phyloP scores from a whole-genome alignment of 2,888 invertebrate species.

The Phengaris arion region DNA sequence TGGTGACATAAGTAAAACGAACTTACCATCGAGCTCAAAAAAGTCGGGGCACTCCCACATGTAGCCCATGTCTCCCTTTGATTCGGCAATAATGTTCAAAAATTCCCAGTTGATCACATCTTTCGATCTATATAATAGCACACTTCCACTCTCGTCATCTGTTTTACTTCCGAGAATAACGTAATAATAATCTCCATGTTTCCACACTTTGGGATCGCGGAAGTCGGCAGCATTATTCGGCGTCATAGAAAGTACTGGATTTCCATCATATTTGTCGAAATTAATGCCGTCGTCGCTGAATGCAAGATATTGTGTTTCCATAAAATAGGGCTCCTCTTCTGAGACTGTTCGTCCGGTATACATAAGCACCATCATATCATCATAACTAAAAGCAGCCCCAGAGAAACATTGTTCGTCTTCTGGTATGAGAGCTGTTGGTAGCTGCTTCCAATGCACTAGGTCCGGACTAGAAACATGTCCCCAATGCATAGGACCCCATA shows the following conservation, averaged over 20 bases:
- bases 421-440: slow-evolving; percentile 49
- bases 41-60: slow-evolving; percentile 37
- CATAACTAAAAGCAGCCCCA: slow-evolving; percentile 46
- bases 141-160: neutral
- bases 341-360: slow-evolving; percentile 42
- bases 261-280: slow-evolving; percentile 42
- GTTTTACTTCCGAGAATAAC: slow-evolving; percentile 17
- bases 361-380: slow-evolving; percentile 42
- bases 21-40: slow-evolving; percentile 44
- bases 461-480: slow-evolving; percentile 54
- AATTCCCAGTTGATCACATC: slow-evolving; percentile 40
- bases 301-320: slow-evolving; percentile 39
- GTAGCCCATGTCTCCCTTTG: slow-evolving; percentile 39
- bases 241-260: slow-evolving; percentile 34
- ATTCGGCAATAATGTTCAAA: slow-evolving; percentile 36
- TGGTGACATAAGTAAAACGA: slow-evolving; percentile 45
- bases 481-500: slow-evolving; percentile 49
- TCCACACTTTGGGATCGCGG: slow-evolving; percentile 19
- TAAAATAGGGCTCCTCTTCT: slow-evolving; percentile 25
- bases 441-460: slow-evolving; percentile 51
- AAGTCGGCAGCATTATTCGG: slow-evolving; percentile 8
- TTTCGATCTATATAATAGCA: neutral
- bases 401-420: slow-evolving; percentile 47
- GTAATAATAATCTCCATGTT: neutral
- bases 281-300: slow-evolving; percentile 41